Evolutionary conservation across 2,113 vertebrate species (phyloP).

Genomic region (Megaleporinus macrocephalus): DNA sequence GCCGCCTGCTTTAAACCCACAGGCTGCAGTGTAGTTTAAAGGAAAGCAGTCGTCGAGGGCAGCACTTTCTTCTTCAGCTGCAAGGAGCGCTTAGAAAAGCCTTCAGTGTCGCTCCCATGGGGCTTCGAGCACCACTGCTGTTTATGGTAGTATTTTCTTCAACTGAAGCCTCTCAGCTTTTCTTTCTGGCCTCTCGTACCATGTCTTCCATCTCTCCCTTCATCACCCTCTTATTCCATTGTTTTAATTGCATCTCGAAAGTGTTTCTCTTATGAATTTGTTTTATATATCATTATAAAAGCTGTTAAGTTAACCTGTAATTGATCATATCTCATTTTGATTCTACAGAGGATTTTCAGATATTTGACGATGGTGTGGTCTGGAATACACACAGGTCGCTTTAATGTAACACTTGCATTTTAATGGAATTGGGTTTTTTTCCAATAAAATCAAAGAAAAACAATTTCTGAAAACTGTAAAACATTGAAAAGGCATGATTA

Average conservation of each 20-base stretch:
- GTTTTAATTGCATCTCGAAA: background rate
- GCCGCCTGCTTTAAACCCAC: constrained; percentile 27
- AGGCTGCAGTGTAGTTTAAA: constrained; percentile 39
- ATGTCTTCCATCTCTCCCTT: background rate
- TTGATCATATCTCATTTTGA: too few species aligned
- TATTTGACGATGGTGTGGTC: background rate
- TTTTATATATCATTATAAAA: too few species aligned
- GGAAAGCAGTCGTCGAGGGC: constrained; percentile 34
- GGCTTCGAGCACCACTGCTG: constrained; percentile 8
- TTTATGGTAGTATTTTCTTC: constrained; percentile 23
- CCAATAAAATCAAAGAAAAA: too few species aligned
- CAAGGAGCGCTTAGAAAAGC: constrained; percentile 43
- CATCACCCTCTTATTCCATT: background rate
- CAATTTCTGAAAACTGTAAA: too few species aligned
- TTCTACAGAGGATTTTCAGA: background rate
- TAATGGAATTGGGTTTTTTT: too few species aligned
- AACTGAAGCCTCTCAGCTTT: constrained; percentile 13
- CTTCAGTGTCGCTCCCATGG: constrained; percentile 24
- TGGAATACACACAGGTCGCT: background rate
- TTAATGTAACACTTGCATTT: too few species aligned
- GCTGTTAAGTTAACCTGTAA: too few species aligned
- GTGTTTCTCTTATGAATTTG: too few species aligned
- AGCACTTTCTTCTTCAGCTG: constrained; percentile 27
- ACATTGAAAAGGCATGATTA: too few species aligned
- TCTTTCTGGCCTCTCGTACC: background rate